A percentile compares a stretch with the other conserved stretches of the same genome.
Conservation (phyloP, 2,888 invertebrate genomes). For the Tuberolachnus salignus region DNA sequence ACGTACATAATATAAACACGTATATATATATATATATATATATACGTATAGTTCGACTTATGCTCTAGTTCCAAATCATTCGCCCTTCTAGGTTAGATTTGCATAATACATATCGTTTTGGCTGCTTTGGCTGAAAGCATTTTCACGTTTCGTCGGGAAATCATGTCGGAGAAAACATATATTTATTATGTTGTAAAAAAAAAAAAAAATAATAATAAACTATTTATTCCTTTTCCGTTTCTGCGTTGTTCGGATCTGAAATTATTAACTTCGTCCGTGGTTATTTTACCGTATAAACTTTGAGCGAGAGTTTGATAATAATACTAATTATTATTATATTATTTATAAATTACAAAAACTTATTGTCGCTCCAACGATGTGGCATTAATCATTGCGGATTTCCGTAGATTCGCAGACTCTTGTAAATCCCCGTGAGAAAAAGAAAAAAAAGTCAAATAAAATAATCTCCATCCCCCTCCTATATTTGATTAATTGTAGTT, state of each 20-base stretch:
- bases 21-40: slow-evolving; percentile 15
- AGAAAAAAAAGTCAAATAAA: slow-evolving; percentile 30
- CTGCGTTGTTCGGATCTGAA: slow-evolving; percentile 34
- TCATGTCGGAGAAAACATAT: slow-evolving; percentile 35
- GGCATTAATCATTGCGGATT: slow-evolving; percentile 30
- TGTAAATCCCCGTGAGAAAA: background rate
- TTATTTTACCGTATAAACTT: slow-evolving; percentile 47
- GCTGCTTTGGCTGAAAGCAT: slow-evolving; percentile 45
- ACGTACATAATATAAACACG: background rate
- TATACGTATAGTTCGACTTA: slow-evolving; percentile 31
- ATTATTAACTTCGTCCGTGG: slow-evolving; percentile 38
- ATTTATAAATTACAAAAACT: slow-evolving; percentile 29
- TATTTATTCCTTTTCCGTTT: slow-evolving; percentile 23
- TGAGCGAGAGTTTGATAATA: background rate
- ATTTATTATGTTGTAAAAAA: slow-evolving; percentile 37
- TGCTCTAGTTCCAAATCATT: slow-evolving; percentile 48
- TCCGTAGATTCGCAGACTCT: background rate
- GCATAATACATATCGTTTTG: slow-evolving; percentile 54
- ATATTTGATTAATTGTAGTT: slow-evolving; percentile 35
- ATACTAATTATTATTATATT: slow-evolving; percentile 12
- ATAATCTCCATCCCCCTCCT: slow-evolving; percentile 25
- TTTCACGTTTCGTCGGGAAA: slow-evolving; percentile 55
- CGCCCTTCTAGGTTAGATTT: slow-evolving; percentile 44
- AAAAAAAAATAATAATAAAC: too few relatives aligned
- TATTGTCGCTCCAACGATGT: slow-evolving; percentile 12